Base-by-base conservation (phyloP, 2,888 invertebrate genomes). In the Caenorhabditis wallacei region DNA sequence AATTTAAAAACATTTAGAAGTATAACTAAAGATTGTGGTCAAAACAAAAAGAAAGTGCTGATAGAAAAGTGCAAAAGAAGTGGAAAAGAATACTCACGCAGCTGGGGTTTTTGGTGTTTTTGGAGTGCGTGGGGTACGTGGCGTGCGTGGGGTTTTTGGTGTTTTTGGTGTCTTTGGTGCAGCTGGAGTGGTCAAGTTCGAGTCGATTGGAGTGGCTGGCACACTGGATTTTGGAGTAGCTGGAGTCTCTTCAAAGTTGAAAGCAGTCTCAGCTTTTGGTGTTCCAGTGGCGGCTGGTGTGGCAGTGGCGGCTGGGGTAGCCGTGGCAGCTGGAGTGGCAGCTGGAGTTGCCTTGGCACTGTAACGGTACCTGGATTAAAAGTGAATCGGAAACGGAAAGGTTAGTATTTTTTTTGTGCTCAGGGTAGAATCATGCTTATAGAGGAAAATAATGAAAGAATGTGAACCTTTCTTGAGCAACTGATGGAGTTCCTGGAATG, bases 61-160 rank as follows among this genome's bases (percentile, higher is more conserved):
- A 40, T 18, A 63, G 22, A 59, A 48, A 30, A 64, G 66, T 66
- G 66, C 63, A 57, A 13, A 64, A 54, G 53, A n/a, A 11, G 22
- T 8, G 54, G n/a, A 40, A 26, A 57, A 66, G n/a, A 24, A 70
- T 26, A 82, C 84, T 79, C 61, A 84, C 85, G 48, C 84, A 51
- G 82, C 81, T 48, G 87, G 86, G 8, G 88, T 85, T 69, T 85
- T 86, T 8, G 86, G 87, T 59, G 88, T 87, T 81, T 85, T 86
- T 8, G 86, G 87, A 54, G 88, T 87, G 79, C 88, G 89, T 48
- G 89, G 89, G 46, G 89, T 88, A 43, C 84, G 82, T 48, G 89
- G 89, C 8, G 89, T 89, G 35, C 84, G 85, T 35, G 90, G 90
- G 16, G 89, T 90, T 80, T 84, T 88, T 10, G 90, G 87, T 18